Base-by-base conservation (phyloP, 2,888 invertebrate species). In the Selenia dentaria region DNA sequence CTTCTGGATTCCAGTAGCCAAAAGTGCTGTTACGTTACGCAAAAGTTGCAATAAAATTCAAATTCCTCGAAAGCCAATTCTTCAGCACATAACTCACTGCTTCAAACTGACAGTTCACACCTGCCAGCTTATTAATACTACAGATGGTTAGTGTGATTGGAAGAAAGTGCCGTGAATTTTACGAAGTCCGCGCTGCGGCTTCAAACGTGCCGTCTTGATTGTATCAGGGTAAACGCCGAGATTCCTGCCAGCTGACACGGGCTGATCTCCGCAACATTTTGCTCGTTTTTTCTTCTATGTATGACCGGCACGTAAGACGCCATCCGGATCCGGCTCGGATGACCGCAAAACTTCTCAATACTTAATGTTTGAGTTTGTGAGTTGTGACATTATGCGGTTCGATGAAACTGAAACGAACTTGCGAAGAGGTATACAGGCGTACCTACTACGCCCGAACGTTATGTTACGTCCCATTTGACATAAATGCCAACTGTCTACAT, bases 61-160 rank as follows among this genome's bases (percentile, higher is more conserved):
- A 32, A 41, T 53, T 51, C 53, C 33, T 16, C 35, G 48, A 44
- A 51, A 27, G 26, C 43, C 22, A 51, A 54, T 51, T 58, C 45
- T 39, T 37, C 44, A 34, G 8, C 25, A 46, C 37, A 51, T 41
- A 47, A 31, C 20, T 40, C 31, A 32, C 46, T 24, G 46, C 28
- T 24, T 46, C 35, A 26, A 47, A 49, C 33, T 48, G 38, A 64
- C 62, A 57, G 51, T 66, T 73, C 60, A 67, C 70, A 71, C 72
- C 56, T 67, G 44, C 40, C 11, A 22, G 48, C 64, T 70, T 67
- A 74, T 74, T 70, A 74, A 70, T 70, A 70, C 60, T 42, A 45
- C 42, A 68, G 76, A 76, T 77, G 59, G 55, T 61, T 57, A 34
- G 26, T 28, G 54, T 59, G 74, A 75, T 74, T 65, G 64, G 57